phyloP scores from a whole-genome alignment of 1,140 invertebrate genomes.

The Neuroterus valhalla region DNA sequence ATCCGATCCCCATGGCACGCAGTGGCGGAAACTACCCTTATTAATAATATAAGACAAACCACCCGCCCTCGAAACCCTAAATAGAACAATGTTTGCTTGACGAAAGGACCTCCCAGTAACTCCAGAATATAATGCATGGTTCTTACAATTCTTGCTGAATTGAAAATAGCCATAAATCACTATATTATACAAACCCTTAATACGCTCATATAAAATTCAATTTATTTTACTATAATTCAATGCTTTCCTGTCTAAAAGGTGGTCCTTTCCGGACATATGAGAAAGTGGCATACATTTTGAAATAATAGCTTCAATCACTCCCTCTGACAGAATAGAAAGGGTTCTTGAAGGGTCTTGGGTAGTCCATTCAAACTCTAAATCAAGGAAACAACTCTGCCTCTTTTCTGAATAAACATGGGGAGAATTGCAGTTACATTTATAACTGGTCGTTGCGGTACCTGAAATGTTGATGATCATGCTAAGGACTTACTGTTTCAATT shows the following conservation, averaged over 20 bases:
- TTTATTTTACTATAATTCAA: no score
- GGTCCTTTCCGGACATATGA: background rate
- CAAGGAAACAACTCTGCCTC: conserved; percentile 62
- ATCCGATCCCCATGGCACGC: conserved; percentile 60
- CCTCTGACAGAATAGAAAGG: conserved; percentile 50
- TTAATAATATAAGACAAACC: conserved; percentile 74
- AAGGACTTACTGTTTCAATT: background rate
- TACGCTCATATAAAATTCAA: no score
- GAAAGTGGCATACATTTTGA: background rate
- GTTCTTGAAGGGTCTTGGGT: conserved; percentile 53
- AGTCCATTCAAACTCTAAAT: conserved; percentile 63
- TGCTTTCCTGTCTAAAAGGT: no score
- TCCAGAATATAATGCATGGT: background rate
- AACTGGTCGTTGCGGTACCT: conserved; percentile 66
- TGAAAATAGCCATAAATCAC: background rate
- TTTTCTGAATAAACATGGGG: conserved; percentile 55
- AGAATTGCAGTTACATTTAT: conserved; percentile 60
- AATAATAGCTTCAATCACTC: background rate
- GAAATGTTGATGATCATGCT: conserved; percentile 48
- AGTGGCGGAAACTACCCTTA: conserved; percentile 70
- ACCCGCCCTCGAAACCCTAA: conserved; percentile 56
- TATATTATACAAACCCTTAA: no score
- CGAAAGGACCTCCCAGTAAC: conserved; percentile 29
- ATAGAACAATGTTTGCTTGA: conserved; percentile 65
- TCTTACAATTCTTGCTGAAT: background rate